These are phyloP conservation scores for Psilanteris sp. DNA, from an alignment of 1,140 invertebrate species.

Conservation along the genomic window DNA sequence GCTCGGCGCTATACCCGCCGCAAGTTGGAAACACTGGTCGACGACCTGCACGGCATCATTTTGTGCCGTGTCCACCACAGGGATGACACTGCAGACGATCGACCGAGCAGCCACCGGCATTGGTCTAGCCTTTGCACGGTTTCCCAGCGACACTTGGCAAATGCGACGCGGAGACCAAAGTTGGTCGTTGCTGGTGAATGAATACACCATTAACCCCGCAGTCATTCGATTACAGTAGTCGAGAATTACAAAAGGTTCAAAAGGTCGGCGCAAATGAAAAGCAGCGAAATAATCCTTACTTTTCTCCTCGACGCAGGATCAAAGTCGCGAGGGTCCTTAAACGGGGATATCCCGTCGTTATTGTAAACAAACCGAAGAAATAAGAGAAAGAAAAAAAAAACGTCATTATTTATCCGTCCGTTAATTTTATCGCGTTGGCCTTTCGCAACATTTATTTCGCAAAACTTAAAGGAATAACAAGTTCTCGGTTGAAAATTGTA, in stretches of 20 bases:
- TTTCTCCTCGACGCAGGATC: too few relatives aligned
- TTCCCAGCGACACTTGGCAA: slow-evolving; percentile 36
- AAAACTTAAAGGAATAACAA: background rate
- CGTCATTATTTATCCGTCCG: too few relatives aligned
- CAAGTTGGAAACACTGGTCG: slow-evolving; percentile 40
- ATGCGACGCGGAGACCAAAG: slow-evolving; percentile 38
- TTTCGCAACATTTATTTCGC: background rate
- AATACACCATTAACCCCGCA: slow-evolving; percentile 38
- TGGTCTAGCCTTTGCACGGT: slow-evolving; percentile 48
- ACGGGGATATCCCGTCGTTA: too few relatives aligned
- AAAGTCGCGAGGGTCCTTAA: too few relatives aligned
- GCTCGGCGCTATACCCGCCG: too few relatives aligned
- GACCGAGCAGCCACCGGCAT: slow-evolving; percentile 39
- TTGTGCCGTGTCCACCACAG: slow-evolving; percentile 37
- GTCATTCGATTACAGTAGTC: too few relatives aligned
- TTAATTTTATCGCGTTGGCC: too few relatives aligned
- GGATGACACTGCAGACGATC: slow-evolving; percentile 53
- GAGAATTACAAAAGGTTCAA: too few relatives aligned
- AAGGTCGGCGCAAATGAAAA: slow-evolving; percentile 9
- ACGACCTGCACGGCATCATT: slow-evolving; percentile 35
- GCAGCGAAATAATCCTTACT: too few relatives aligned
- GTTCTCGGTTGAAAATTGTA: slow-evolving; percentile 34
- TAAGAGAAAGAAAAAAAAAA: too few relatives aligned
- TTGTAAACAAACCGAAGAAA: too few relatives aligned
- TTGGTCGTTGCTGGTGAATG: slow-evolving; percentile 34